Evolutionary conservation across 1,140 invertebrate species (phyloP).

Genomic region (Caenorhabditis tropicalis): DNA sequence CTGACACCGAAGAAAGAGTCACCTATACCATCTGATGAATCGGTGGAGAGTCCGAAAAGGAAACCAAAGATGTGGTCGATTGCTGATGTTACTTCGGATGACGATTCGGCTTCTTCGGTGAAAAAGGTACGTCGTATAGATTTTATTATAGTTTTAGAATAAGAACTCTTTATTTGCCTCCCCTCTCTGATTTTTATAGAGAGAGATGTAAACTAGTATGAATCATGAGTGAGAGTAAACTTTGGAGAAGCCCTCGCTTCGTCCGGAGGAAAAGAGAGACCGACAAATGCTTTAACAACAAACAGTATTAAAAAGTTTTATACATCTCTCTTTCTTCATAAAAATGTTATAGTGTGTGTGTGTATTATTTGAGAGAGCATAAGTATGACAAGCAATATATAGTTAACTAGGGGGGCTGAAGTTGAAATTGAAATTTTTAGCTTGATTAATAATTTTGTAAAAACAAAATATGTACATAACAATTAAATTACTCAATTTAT

Average conservation of each 20-base stretch:
- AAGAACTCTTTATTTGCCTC: neutral
- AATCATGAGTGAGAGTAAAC: neutral
- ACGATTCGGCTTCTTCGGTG: conserved; percentile 23
- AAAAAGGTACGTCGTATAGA: conserved; percentile 32
- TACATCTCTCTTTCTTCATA: too few relatives aligned
- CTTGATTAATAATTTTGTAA: too few relatives aligned
- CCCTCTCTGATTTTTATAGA: too few relatives aligned
- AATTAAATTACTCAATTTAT: too few relatives aligned
- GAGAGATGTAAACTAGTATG: conserved; percentile 45
- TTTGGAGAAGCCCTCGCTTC: neutral
- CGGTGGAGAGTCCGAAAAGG: neutral
- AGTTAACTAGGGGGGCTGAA: too few relatives aligned
- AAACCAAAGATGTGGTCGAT: conserved; percentile 36
- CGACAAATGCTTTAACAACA: conserved; percentile 30
- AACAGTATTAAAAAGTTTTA: neutral
- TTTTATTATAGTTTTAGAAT: conserved; percentile 32
- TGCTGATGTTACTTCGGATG: conserved; percentile 21
- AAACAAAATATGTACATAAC: too few relatives aligned
- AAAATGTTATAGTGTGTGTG: too few relatives aligned
- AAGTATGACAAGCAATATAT: too few relatives aligned
- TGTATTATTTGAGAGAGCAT: too few relatives aligned
- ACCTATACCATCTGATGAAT: neutral
- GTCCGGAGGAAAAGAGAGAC: neutral
- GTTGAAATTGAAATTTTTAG: too few relatives aligned
- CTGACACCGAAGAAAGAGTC: too few relatives aligned